Evolutionary conservation across 2,113 vertebrate species (phyloP).

Genomic region (Burhinus oedicnemus): DNA sequence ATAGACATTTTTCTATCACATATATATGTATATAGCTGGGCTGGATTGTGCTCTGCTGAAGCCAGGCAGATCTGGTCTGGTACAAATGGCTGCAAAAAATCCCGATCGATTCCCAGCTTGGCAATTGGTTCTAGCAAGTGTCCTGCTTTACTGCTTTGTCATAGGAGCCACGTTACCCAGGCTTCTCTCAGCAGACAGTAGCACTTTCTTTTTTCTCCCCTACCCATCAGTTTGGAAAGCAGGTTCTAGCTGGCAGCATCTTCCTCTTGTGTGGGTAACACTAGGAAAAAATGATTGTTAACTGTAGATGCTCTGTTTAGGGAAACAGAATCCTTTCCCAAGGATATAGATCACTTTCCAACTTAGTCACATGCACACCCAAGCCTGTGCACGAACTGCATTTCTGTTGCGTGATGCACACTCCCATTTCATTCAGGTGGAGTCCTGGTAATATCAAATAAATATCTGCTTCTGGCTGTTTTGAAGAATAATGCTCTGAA

Average conservation of each 20-base stretch:
- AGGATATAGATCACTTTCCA: conserved; percentile 50
- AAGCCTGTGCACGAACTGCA: conserved; percentile 54
- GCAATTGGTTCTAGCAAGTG: background rate
- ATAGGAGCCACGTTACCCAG: background rate
- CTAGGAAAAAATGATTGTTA: conserved; percentile 37
- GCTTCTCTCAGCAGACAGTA: background rate
- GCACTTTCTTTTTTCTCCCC: background rate
- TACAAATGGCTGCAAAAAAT: background rate
- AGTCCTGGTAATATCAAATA: conserved; percentile 47
- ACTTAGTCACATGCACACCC: conserved; percentile 47
- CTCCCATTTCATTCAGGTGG: conserved; percentile 30
- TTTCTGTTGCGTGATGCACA: conserved; percentile 67
- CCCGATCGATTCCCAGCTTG: background rate
- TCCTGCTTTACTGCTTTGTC: background rate
- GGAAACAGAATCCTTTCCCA: conserved; percentile 39
- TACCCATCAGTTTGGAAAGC: conserved; percentile 3
- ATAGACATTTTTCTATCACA: background rate
- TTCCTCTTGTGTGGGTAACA: conserved; percentile 34
- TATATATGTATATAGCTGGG: background rate
- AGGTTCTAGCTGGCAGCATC: conserved; percentile 12
- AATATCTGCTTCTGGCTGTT: background rate
- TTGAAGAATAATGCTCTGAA: background rate
- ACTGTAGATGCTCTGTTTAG: conserved; percentile 52
- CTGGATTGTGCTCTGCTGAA: background rate
- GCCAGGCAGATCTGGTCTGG: background rate